Percentiles rank a stretch among this genome's conserved stretches.
Conservation (phyloP, 1,140 invertebrate genomes). For the Cardiocondyla obscurior region DNA sequence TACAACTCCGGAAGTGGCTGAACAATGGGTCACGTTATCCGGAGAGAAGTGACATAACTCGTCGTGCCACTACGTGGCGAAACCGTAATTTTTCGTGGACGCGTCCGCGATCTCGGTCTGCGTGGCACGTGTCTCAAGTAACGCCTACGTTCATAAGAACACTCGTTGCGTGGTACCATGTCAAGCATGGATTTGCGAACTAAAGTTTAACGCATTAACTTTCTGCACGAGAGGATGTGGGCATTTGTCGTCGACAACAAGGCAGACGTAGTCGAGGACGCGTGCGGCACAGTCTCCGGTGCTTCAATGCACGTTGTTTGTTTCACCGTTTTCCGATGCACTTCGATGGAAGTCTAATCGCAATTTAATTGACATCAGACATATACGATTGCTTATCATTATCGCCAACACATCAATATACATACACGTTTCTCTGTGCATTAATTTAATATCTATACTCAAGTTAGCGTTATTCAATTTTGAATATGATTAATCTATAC, state of each 20-base stretch:
- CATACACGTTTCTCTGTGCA: neutral
- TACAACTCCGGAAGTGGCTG: slow-evolving; percentile 25
- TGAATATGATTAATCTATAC: neutral
- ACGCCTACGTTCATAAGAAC: slow-evolving; percentile 80
- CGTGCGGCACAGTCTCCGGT: neutral
- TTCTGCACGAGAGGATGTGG: slow-evolving; percentile 77
- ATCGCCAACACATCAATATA: no score
- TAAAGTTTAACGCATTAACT: slow-evolving; percentile 80
- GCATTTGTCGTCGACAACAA: slow-evolving; percentile 74
- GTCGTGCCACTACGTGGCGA: slow-evolving; percentile 49
- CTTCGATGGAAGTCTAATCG: neutral
- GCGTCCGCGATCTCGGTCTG: slow-evolving; percentile 59
- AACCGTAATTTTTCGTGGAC: slow-evolving; percentile 73
- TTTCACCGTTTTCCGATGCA: neutral
- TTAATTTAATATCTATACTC: neutral
- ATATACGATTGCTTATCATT: neutral
- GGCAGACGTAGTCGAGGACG: slow-evolving; percentile 29
- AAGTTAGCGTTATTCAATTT: neutral
- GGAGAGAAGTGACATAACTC: slow-evolving; percentile 58
- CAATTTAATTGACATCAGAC: neutral
- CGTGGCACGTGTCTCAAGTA: slow-evolving; percentile 78
- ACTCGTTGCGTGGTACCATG: slow-evolving; percentile 62
- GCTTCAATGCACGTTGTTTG: neutral
- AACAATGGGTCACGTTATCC: slow-evolving; percentile 51
- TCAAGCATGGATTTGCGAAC: slow-evolving; percentile 80